These are phyloP conservation scores for Peromyscus californicus DNA, from an alignment of 2,113 vertebrate genomes.

Conservation along the genomic window DNA sequence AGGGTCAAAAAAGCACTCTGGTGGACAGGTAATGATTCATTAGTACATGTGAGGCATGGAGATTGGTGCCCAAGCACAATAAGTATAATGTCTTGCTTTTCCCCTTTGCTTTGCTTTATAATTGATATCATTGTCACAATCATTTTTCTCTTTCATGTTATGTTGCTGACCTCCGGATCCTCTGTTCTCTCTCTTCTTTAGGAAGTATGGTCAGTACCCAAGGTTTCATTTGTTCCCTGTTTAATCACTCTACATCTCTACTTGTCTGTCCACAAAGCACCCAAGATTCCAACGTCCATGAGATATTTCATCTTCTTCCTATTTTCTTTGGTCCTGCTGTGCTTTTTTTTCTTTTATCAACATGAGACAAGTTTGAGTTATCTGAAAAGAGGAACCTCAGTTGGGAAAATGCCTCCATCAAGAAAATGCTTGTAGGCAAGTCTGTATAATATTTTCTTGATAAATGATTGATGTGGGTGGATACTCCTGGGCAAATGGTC, in stretches of 20 bases:
- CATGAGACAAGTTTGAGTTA: not conserved
- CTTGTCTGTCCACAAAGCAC: not conserved
- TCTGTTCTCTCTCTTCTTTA: not conserved
- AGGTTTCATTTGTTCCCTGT: not conserved
- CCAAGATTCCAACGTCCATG: not conserved
- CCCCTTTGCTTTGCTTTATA: not conserved
- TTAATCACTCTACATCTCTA: not conserved
- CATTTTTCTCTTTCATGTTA: not conserved
- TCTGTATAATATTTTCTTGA: not conserved
- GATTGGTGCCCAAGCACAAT: not conserved
- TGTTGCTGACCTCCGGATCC: not conserved
- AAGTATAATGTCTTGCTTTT: not conserved
- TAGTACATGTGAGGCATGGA: not conserved
- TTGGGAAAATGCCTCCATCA: not conserved
- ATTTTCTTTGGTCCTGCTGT: not conserved
- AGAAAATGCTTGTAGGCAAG: not conserved
- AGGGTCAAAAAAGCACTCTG: not conserved
- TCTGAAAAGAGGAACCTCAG: not conserved
- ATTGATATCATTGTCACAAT: not conserved
- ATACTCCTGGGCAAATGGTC: not conserved
- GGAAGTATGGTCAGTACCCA: not conserved
- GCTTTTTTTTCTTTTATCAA: not conserved
- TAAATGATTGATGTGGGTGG: not conserved
- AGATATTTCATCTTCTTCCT: not conserved
- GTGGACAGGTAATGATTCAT: not conserved